phyloP scores from a whole-genome alignment of 1,140 invertebrate species.

The Microplitis demolitor region DNA sequence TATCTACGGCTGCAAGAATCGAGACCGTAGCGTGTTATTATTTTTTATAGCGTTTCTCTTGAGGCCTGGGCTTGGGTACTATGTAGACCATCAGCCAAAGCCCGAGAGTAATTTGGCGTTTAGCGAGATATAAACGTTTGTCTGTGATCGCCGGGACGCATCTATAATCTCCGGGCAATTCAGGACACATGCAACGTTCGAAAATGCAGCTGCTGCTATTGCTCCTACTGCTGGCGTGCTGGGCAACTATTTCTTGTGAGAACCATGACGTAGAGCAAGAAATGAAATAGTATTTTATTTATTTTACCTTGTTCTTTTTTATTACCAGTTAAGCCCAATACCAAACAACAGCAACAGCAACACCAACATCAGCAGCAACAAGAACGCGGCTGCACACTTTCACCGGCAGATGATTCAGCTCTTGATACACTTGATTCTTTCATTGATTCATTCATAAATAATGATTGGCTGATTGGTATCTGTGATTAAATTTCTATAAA shows the following conservation, averaged over 20 bases:
- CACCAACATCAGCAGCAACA: no score
- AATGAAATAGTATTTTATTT: no score
- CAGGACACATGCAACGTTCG: slow-evolving; percentile 24
- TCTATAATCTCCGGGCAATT: slow-evolving; percentile 49
- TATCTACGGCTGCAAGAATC: not conserved
- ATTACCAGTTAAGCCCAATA: no score
- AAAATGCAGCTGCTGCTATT: slow-evolving; percentile 43
- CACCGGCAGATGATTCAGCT: not conserved
- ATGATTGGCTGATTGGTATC: not conserved
- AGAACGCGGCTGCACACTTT: not conserved
- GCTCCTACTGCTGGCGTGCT: slow-evolving; percentile 1
- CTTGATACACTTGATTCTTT: no score
- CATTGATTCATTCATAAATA: not conserved
- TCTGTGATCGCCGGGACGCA: slow-evolving; percentile 54
- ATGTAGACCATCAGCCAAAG: slow-evolving; percentile 14
- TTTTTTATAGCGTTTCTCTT: slow-evolving; percentile 42
- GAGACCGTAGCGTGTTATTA: slow-evolving; percentile 47
- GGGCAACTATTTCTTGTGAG: slow-evolving; percentile 7
- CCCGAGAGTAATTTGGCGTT: slow-evolving; percentile 55
- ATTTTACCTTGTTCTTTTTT: no score
- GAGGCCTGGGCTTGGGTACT: not conserved
- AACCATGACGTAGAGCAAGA: not conserved
- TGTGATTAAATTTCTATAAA: not conserved
- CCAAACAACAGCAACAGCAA: no score
- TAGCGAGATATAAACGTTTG: slow-evolving; percentile 57